Evolutionary conservation across 2,888 invertebrate genomes (phyloP).

Genomic region (Baccha elongata): DNA sequence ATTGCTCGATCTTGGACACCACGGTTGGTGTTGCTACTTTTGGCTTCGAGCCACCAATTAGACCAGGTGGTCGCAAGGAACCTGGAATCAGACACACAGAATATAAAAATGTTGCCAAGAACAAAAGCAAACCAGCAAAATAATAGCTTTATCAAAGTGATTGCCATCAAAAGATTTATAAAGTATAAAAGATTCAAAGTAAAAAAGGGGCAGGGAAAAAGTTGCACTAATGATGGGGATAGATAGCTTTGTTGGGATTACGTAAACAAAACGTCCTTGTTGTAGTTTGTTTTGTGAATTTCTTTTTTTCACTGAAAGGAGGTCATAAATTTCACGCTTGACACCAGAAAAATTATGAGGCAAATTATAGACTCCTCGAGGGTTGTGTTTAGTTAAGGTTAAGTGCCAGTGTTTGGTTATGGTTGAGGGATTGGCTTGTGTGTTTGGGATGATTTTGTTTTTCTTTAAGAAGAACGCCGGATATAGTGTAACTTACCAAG

Average conservation of each 20-base stretch:
- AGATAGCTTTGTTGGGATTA: conserved; percentile 76
- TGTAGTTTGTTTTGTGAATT: conserved; percentile 18
- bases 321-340: conserved; percentile 73
- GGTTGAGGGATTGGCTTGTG: conserved; percentile 22
- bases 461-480: background rate
- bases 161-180: conserved; percentile 75
- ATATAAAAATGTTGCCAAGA: conserved; percentile 24
- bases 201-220: conserved; percentile 38
- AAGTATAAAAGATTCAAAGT: conserved; percentile 9
- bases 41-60: conserved; percentile 98
- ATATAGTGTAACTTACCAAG: conserved; percentile 78
- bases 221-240: conserved; percentile 76
- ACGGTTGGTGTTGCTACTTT: conserved; percentile 99
- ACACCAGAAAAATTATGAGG: conserved; percentile 72
- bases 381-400: conserved; percentile 54
- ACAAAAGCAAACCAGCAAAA: conserved; percentile 66
- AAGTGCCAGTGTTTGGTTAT: conserved; percentile 53
- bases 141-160: conserved; percentile 80
- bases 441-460: background rate
- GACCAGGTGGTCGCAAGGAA: conserved; percentile 93
- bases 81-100: conserved; percentile 84
- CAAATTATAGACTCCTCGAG: conserved; percentile 64
- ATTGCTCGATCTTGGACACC: conserved; percentile 98
- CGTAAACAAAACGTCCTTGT: conserved; percentile 78
- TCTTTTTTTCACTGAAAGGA: conserved; percentile 44